Percentiles rank a stretch among this genome's conserved stretches.
Evolutionary conservation across 2,113 vertebrate species (phyloP).

Genomic region (Struthio camelus): DNA sequence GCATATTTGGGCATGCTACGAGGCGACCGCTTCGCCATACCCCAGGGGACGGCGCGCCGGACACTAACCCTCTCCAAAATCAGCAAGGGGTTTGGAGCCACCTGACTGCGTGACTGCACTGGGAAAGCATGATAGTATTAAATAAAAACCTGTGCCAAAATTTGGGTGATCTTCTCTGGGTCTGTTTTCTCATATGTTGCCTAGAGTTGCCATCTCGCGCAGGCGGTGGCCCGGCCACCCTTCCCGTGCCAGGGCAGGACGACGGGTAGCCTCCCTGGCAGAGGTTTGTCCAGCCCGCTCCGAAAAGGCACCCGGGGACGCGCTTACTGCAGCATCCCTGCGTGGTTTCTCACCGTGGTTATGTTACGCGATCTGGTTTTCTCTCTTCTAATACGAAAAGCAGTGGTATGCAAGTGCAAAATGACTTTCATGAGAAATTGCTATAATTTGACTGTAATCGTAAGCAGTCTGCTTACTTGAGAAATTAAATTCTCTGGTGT

Average conservation of each 20-base stretch:
- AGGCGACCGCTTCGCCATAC: neutral
- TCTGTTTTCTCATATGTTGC: neutral
- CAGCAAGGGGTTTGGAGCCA: neutral
- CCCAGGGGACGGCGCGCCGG: too few species aligned
- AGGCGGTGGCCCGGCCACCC: too few species aligned
- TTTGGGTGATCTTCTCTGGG: neutral
- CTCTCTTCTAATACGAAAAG: neutral
- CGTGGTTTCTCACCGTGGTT: rapidly evolving
- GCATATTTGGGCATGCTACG: neutral
- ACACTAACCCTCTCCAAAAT: neutral
- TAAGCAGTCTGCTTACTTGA: neutral
- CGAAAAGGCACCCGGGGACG: rapidly evolving
- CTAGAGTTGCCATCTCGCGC: too few species aligned
- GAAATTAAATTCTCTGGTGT: neutral
- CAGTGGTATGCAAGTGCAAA: neutral
- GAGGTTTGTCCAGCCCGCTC: neutral
- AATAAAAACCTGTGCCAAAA: neutral
- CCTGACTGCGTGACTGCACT: neutral
- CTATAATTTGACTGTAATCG: neutral
- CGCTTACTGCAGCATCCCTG: neutral
- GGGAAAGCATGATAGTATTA: neutral
- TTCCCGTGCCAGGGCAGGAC: too few species aligned
- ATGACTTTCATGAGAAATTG: neutral
- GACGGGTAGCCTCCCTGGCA: neutral
- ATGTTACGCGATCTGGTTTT: neutral